These are phyloP conservation scores for Strigamia crassipes DNA, from an alignment of 2,888 invertebrate genomes.

Conservation along the genomic window DNA sequence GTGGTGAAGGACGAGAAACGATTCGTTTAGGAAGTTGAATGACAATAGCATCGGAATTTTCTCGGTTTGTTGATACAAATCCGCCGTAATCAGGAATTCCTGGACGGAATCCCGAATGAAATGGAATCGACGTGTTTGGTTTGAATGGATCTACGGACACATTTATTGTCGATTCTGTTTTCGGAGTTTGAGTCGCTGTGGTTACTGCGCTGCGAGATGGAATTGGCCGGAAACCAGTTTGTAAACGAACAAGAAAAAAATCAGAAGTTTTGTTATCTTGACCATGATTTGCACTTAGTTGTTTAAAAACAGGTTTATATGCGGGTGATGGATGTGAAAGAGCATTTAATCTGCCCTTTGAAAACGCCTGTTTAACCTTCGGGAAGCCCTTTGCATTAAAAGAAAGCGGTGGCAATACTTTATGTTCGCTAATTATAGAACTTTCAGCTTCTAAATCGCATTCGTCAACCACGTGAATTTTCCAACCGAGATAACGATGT, in stretches of 20 bases:
- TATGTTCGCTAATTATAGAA: constrained; percentile 47
- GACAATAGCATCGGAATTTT: not conserved
- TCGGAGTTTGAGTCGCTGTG: not conserved
- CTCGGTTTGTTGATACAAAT: constrained; percentile 50
- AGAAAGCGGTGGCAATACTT: not conserved
- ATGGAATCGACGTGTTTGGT: constrained; percentile 52
- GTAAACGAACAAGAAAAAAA: not conserved
- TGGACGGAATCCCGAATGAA: constrained; percentile 52
- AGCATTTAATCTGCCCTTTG: not conserved
- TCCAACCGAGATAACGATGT: constrained; percentile 92
- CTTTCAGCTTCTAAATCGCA: constrained; percentile 50
- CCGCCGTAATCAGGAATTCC: constrained; percentile 53
- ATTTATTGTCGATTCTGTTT: constrained; percentile 14
- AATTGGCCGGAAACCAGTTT: not conserved
- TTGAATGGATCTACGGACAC: constrained; percentile 49
- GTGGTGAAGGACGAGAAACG: not conserved
- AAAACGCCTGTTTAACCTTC: not conserved
- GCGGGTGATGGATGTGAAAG: not conserved
- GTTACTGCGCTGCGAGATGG: not conserved
- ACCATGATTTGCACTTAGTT: not conserved
- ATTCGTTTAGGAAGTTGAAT: constrained; percentile 45
- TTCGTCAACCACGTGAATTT: constrained; percentile 80
- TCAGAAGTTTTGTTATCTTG: not conserved
- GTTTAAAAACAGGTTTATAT: not conserved
- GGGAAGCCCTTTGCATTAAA: not conserved